Conservation (phyloP, 2,888 invertebrate species). For the Neelides folsomi region DNA sequence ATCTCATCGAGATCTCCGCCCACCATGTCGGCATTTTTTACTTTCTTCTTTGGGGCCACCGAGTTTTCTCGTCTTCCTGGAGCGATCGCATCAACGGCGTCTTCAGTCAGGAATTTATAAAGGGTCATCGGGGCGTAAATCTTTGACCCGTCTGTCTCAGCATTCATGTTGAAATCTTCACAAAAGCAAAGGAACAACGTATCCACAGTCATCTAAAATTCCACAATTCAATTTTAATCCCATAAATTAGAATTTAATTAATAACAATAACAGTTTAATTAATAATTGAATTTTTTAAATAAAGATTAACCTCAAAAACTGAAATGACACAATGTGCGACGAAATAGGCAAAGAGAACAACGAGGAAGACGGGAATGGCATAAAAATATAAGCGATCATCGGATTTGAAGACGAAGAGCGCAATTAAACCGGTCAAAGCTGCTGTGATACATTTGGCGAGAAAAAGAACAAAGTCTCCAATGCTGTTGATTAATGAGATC, state of each 20-base stretch:
- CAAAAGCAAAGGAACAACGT: conserved; percentile 87
- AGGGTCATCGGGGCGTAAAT: conserved; percentile 21
- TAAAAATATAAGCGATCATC: conserved; percentile 64
- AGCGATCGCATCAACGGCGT: conserved; percentile 22
- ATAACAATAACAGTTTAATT: background rate
- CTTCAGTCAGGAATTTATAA: conserved; percentile 23
- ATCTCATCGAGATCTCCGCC: conserved; percentile 22
- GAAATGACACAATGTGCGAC: conserved; percentile 87
- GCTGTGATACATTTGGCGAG: conserved; percentile 68
- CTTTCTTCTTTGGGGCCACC: conserved; percentile 1
- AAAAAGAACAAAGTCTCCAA: conserved; percentile 85
- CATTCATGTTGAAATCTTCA: conserved; percentile 75
- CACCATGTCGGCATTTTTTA: conserved; percentile 6
- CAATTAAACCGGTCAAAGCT: conserved; percentile 64
- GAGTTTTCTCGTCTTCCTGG: conserved; percentile 9
- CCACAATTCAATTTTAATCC: background rate
- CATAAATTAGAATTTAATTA: background rate
- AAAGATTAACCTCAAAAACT: conserved; percentile 65
- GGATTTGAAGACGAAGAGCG: conserved; percentile 59
- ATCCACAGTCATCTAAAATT: conserved; percentile 74
- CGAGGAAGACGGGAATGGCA: conserved; percentile 70
- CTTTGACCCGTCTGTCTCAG: conserved; percentile 36
- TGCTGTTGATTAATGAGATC: conserved; percentile 80
- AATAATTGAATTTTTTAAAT: background rate
- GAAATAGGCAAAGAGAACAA: conserved; percentile 74